A percentile compares a stretch with the other conserved stretches of the same genome.
phyloP scores from a whole-genome alignment of 2,113 vertebrate species.

The Pungitius pungitius region DNA sequence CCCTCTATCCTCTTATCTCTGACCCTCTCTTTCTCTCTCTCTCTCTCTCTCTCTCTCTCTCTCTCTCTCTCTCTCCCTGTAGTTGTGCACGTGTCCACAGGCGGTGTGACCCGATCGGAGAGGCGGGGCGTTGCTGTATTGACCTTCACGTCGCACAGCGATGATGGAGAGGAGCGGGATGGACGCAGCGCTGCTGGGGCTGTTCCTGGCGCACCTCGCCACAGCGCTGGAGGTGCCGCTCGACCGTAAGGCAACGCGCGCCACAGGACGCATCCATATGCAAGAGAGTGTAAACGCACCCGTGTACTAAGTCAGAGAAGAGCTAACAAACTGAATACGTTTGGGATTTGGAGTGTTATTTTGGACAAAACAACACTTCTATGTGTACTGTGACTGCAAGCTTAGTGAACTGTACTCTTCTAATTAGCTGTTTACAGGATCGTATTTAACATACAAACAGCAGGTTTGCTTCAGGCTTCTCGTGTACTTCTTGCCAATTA shows the following conservation, averaged over 20 bases:
- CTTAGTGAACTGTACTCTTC: not conserved
- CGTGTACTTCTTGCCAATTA: not conserved
- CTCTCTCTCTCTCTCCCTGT: constrained; percentile 21
- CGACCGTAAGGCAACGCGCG: constrained; percentile 86
- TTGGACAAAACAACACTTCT: not conserved
- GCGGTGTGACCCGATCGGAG: constrained; percentile 69
- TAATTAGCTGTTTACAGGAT: not conserved
- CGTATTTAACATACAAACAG: not conserved
- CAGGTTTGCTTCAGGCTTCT: not conserved
- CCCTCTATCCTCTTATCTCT: constrained; percentile 31
- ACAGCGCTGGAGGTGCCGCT: constrained; percentile 93
- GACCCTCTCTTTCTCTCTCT: not conserved
- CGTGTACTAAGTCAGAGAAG: too few relatives aligned
- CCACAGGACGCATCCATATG: not conserved
- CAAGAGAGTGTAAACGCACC: not conserved
- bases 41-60: not conserved
- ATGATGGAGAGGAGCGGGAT: constrained; percentile 84
- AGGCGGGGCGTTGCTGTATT: constrained; percentile 65
- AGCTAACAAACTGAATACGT: not conserved
- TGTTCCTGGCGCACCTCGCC: constrained; percentile 86
- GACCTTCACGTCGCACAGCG: constrained; percentile 69
- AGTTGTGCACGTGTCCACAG: constrained; percentile 64
- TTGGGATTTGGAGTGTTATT: not conserved
- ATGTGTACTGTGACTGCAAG: not conserved
- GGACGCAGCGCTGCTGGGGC: constrained; percentile 78